Evolutionary conservation across 2,888 invertebrate genomes (phyloP).

Genomic region (Liopterus haemorrhoidalis): DNA sequence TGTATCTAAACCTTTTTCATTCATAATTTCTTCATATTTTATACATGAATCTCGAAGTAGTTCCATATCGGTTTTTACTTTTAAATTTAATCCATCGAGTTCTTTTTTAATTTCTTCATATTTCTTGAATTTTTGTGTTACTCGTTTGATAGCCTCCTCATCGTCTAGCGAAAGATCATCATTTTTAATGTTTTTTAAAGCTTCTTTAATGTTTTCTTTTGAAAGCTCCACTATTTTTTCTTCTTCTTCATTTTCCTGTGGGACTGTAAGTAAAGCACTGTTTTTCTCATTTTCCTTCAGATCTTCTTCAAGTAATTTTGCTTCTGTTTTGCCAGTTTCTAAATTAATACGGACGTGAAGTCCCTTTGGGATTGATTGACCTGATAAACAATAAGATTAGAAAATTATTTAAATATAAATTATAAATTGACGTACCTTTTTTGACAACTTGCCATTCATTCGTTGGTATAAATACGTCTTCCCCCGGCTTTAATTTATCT

Average conservation of each 20-base stretch:
- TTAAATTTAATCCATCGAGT: conserved; percentile 55
- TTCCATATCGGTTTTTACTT: conserved; percentile 63
- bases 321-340: conserved; percentile 67
- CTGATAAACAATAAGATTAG: conserved; percentile 43
- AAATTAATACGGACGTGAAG: conserved; percentile 70
- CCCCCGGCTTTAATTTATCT: conserved; percentile 28
- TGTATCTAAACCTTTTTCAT: conserved; percentile 39
- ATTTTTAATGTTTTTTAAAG: conserved; percentile 44
- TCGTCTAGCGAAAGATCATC: conserved; percentile 37
- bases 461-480: conserved; percentile 53
- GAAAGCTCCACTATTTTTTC: conserved; percentile 33
- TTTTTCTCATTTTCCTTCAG: conserved; percentile 12
- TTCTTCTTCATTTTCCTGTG: conserved; percentile 24
- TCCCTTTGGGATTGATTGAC: conserved; percentile 65
- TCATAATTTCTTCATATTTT: conserved; percentile 47
- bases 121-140: conserved; percentile 49
- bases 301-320: conserved; percentile 57
- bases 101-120: conserved; percentile 62
- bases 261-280: conserved; percentile 25
- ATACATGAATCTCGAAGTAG: conserved; percentile 53
- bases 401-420: conserved; percentile 11
- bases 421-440: conserved; percentile 48
- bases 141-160: conserved; percentile 41
- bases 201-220: conserved; percentile 40
- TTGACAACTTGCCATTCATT: conserved; percentile 59